Evolutionary conservation across 2,113 vertebrate species (phyloP).

Genomic region (Psilopogon haemacephalus): DNA sequence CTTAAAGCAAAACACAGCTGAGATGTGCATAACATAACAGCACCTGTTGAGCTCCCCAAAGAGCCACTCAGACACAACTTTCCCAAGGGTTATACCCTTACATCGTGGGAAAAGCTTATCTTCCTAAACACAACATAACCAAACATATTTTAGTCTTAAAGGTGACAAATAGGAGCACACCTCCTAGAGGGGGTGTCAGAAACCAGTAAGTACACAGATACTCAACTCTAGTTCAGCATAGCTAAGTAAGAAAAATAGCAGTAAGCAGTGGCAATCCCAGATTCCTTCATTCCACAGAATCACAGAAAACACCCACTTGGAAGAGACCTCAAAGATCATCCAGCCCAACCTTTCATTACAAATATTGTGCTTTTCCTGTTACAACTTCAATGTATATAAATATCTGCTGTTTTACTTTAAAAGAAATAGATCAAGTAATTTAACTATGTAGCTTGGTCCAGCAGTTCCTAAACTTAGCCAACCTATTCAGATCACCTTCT

Average conservation of each 20-base stretch:
- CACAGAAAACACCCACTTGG: no score
- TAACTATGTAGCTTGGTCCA: neutral
- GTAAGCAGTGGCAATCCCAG: neutral
- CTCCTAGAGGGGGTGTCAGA: neutral
- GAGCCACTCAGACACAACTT: neutral
- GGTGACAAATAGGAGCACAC: neutral
- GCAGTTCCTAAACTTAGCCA: neutral
- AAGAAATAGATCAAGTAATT: neutral
- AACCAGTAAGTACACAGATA: neutral
- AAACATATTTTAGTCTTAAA: neutral
- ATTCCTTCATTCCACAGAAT: neutral
- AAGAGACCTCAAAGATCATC: no score
- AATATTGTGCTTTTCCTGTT: neutral
- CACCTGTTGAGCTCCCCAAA: fast-evolving
- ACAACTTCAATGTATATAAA: neutral
- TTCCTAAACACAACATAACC: neutral
- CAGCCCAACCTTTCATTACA: neutral
- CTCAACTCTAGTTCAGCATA: neutral
- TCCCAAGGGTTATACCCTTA: neutral
- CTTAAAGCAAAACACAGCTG: fast-evolving
- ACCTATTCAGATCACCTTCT: neutral
- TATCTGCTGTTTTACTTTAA: neutral
- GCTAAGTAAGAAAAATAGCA: neutral
- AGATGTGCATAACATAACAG: neutral
- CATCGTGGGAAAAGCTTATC: neutral